These are phyloP conservation scores for Tetragonula clypearis DNA, from an alignment of 1,140 invertebrate genomes.

Conservation along the genomic window DNA sequence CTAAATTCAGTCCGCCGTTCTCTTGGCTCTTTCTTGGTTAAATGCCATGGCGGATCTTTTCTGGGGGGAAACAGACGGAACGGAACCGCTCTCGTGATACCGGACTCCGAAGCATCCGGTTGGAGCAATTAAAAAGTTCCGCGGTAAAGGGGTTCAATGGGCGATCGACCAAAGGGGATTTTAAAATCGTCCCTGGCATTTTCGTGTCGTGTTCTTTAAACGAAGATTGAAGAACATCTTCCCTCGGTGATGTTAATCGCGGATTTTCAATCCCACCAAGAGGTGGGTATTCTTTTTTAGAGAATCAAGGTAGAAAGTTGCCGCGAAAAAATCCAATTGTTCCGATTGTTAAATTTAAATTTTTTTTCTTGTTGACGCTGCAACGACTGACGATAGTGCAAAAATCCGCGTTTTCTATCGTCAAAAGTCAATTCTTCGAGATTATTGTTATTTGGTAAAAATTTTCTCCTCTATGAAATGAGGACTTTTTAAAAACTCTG, in stretches of 20 bases:
- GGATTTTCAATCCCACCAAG: no score
- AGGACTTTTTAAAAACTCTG: no score
- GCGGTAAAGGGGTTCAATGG: conserved; percentile 2
- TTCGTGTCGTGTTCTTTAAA: background rate
- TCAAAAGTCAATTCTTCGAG: no score
- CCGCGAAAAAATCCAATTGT: no score
- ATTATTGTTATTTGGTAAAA: no score
- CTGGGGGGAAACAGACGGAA: background rate
- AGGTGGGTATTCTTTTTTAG: no score
- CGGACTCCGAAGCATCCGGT: background rate
- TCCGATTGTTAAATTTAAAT: no score
- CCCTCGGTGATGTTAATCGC: background rate
- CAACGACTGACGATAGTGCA: no score
- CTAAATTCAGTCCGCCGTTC: conserved; percentile 38
- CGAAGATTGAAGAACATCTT: background rate
- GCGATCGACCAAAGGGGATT: background rate
- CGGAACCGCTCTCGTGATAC: background rate
- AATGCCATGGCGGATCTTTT: background rate
- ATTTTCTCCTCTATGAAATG: no score
- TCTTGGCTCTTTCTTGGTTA: conserved; percentile 2
- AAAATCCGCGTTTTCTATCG: no score
- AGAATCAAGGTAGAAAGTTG: no score
- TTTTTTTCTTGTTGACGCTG: no score
- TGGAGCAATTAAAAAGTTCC: conserved; percentile 32
- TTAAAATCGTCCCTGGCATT: background rate